Conservation (phyloP, 2,888 invertebrate genomes). For the Conops quadrifasciatus region DNA sequence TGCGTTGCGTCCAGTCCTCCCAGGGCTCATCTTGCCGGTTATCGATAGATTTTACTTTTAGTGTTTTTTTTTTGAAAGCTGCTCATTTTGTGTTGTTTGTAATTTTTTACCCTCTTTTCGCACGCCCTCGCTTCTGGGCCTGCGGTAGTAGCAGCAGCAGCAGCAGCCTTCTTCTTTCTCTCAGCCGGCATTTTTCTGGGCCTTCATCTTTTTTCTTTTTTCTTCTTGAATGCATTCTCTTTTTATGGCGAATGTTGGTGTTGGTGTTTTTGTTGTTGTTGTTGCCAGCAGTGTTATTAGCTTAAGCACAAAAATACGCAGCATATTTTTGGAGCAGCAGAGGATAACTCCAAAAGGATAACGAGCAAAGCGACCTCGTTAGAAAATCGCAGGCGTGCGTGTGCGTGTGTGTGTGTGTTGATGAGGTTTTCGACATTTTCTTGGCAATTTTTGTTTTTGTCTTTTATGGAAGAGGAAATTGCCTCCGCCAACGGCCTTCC, state of each 20-base stretch:
- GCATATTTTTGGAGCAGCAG: constrained; percentile 26
- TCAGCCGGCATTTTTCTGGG: background rate
- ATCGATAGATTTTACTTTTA: constrained; percentile 23
- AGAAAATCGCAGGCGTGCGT: background rate
- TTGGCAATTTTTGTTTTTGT: background rate
- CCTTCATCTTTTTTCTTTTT: background rate
- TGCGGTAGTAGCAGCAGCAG: too few species aligned
- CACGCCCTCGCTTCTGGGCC: background rate
- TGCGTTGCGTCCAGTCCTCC: background rate
- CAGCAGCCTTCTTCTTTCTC: too few species aligned
- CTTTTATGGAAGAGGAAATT: constrained; percentile 33
- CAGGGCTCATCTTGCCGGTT: background rate
- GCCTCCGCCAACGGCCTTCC: background rate
- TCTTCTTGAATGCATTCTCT: background rate
- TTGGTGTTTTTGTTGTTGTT: constrained; percentile 27
- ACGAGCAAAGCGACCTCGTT: constrained; percentile 13
- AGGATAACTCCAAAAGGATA: background rate
- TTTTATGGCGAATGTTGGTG: background rate
- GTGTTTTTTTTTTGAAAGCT: background rate
- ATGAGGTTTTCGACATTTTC: constrained; percentile 1
- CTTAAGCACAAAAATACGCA: constrained; percentile 33
- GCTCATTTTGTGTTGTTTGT: background rate
- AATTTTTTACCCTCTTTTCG: background rate
- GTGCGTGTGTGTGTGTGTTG: constrained; percentile 1
- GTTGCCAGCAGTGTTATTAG: constrained; percentile 27